Percentiles rank a stretch among this genome's conserved stretches.
phyloP scores from a whole-genome alignment of 2,113 vertebrate genomes.

The Corythornis madagascariensis region DNA sequence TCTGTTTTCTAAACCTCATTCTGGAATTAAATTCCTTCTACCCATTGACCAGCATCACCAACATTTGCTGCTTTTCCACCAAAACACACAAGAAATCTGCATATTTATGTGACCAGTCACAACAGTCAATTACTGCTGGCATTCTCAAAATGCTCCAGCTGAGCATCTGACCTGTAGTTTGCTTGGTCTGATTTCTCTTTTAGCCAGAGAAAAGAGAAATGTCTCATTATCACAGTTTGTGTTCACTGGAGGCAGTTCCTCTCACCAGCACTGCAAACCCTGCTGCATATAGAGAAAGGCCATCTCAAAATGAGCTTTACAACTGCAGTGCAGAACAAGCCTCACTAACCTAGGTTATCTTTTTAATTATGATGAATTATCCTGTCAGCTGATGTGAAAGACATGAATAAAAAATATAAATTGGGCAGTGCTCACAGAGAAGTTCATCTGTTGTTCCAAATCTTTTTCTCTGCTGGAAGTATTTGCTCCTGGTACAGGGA shows the following conservation, averaged over 20 bases:
- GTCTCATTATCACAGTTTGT: neutral
- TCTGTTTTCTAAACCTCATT: neutral
- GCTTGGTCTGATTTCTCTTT: neutral
- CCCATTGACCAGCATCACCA: neutral
- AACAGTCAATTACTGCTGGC: neutral
- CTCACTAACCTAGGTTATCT: constrained; percentile 26
- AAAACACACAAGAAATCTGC: neutral
- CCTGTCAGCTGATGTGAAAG: constrained; percentile 36
- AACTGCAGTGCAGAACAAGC: neutral
- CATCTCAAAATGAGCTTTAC: constrained; percentile 32
- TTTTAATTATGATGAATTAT: constrained; percentile 54
- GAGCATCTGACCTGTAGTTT: neutral
- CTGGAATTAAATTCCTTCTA: neutral
- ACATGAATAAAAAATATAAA: constrained; percentile 21
- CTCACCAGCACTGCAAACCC: neutral
- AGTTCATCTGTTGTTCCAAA: neutral
- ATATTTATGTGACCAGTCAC: neutral
- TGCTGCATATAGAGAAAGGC: neutral
- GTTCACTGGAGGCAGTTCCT: neutral
- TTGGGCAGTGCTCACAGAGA: neutral
- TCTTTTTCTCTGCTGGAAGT: neutral
- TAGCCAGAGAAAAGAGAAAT: neutral
- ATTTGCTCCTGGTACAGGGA: neutral
- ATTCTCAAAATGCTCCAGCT: neutral
- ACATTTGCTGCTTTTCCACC: neutral